phyloP scores from a whole-genome alignment of 2,113 vertebrate genomes.

The Anoplopoma fimbria region DNA sequence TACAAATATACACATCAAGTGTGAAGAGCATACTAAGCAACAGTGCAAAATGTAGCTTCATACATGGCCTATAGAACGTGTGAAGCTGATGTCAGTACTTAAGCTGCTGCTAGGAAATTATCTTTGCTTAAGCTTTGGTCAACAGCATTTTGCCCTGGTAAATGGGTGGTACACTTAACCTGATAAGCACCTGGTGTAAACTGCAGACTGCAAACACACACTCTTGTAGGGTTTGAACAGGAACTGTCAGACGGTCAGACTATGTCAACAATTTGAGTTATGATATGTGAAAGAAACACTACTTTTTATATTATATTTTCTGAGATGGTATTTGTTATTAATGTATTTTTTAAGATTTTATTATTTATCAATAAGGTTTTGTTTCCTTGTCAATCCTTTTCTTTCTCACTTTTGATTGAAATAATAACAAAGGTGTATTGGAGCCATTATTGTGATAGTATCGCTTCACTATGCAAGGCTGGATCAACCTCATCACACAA shows the following conservation, averaged over 20 bases:
- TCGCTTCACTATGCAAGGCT: no score
- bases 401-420: no score
- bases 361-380: no score
- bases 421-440: no score
- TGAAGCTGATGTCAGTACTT: not conserved
- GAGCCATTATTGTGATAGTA: no score
- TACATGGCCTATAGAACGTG: not conserved
- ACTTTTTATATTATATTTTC: not conserved
- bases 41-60: not conserved
- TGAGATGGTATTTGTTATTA: not conserved
- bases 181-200: conserved; percentile 5
- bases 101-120: not conserved
- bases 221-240: conserved; percentile 6
- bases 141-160: not conserved
- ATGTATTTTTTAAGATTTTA: no score
- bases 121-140: not conserved
- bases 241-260: not conserved
- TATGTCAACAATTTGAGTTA: not conserved
- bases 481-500: no score
- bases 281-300: not conserved
- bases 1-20: conserved; percentile 6
- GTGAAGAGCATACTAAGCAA: not conserved
- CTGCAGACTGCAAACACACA: conserved; percentile 3
- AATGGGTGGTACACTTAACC: not conserved
- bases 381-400: no score